phyloP scores from a whole-genome alignment of 2,797 vertebrate species.

The Hypotaenidia okinawae region DNA sequence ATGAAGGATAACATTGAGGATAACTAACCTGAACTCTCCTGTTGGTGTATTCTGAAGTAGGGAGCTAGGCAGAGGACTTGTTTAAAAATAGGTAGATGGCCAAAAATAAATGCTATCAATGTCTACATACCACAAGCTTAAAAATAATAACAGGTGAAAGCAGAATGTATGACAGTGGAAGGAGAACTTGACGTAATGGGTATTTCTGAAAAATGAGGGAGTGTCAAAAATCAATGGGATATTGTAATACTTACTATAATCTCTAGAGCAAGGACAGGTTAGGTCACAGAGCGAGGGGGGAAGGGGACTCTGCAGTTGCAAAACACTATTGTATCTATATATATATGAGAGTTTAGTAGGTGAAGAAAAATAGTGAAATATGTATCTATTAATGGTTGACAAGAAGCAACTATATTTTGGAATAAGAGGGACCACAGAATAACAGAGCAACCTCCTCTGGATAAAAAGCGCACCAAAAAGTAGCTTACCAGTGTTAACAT shows the following conservation, averaged over 20 bases:
- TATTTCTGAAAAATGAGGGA: constrained; percentile 14
- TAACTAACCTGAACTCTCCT: background rate
- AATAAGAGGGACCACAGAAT: background rate
- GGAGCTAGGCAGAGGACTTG: background rate
- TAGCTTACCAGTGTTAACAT: background rate
- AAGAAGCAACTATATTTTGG: background rate
- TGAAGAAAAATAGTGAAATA: background rate
- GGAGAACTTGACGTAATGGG: background rate
- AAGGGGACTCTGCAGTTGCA: background rate
- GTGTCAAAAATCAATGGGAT: constrained; percentile 24
- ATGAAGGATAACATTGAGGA: background rate
- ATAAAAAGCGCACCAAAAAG: background rate
- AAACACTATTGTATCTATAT: background rate
- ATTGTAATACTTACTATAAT: background rate
- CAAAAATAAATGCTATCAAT: background rate
- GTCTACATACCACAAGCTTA: background rate
- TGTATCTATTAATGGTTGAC: background rate
- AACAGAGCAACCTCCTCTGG: background rate
- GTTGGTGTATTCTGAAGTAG: background rate
- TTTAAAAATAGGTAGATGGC: constrained; percentile 14
- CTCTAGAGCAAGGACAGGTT: background rate
- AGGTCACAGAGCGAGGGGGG: background rate
- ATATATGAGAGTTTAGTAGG: background rate
- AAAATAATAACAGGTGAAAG: background rate
- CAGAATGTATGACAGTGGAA: background rate